A percentile compares a stretch with the other conserved stretches of the same genome.
Conservation (phyloP, 2,797 vertebrate species). For the Acrossocheilus fasciatus region DNA sequence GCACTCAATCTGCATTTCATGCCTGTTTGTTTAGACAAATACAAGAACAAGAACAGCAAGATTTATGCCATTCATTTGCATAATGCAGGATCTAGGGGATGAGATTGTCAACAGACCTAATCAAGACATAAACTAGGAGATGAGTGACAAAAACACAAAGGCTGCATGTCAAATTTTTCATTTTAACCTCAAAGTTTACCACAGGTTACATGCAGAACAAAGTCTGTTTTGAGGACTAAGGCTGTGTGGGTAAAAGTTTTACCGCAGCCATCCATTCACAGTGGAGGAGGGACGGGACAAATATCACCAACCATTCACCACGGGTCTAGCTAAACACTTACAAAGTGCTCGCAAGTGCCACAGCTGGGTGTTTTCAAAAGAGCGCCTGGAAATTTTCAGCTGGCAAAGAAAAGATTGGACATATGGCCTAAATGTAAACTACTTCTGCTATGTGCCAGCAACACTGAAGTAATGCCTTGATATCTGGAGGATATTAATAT, state of each 20-base stretch:
- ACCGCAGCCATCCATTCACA: not conserved
- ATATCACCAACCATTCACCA: not conserved
- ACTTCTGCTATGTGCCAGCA: not conserved
- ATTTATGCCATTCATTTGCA: conserved; percentile 61
- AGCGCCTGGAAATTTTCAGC: not conserved
- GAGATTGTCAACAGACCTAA: conserved; percentile 59
- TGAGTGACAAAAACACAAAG: conserved; percentile 44
- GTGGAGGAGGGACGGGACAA: not conserved
- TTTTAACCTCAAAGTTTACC: not conserved
- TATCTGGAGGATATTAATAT: not conserved
- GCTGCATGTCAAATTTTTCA: not conserved
- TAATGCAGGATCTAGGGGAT: conserved; percentile 56
- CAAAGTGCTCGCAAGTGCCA: not conserved
- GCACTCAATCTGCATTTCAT: conserved; percentile 45
- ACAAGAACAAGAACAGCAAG: conserved; percentile 52
- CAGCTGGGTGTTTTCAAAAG: conserved; percentile 5
- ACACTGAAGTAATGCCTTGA: not conserved
- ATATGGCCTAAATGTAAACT: not conserved
- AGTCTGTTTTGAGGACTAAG: not conserved
- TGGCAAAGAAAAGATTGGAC: not conserved
- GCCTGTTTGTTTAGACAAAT: conserved; percentile 60
- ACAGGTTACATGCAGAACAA: not conserved
- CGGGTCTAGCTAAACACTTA: not conserved
- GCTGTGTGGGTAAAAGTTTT: not conserved
- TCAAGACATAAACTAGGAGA: conserved; percentile 54